Evolutionary conservation across 2,888 invertebrate species (phyloP), one percentile per base, ranked within the genome.

Genomic region (Crocallis elinguaria): DNA sequence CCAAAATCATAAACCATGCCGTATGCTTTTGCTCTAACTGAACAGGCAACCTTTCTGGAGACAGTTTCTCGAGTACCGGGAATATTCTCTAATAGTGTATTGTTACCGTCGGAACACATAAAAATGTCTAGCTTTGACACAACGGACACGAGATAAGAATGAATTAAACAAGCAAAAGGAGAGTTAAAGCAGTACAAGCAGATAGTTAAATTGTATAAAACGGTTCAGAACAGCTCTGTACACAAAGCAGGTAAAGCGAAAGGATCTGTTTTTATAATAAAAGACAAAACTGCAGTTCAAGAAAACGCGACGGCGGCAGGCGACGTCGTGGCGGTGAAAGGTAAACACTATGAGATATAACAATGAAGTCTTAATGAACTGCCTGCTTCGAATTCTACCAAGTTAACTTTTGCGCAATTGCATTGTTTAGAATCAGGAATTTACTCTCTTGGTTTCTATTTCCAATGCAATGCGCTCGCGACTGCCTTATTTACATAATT

Each of bases 361-460:
- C 84, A 88, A 86, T 84, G 72, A 79, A 74, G 67, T 66, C 76
- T 76, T 87, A 87, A 88, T 83, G 87, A 88, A 80, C 76, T 54
- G 71, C 69, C 73, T 77, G 76, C 76, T 79, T 76, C 68, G 70
- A 71, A 72, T 74, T 71, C 71, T 69, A 73, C 69, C 68, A 69
- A 73, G 70, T 67, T 58, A 61, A 71, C 63, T 75, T 77, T 74
- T 74, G 67, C 67, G 67, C 71, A 75, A 72, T 77, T 72, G 67
- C 70, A 71, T 73, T 73, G 71, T 73, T 71, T 66, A 60, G 63
- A 69, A 69, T 67, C 60, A 64, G 60, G 60, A 64, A 59, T 65
- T 61, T 60, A 60, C 66, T 72, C 70, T 64, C 67, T 67, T 64
- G 58, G 63, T 65, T 67, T 68, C 67, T 67, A 70, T 43, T 58